Conservation (phyloP, 2,113 vertebrate genomes). For the Pampusana beccarii region DNA sequence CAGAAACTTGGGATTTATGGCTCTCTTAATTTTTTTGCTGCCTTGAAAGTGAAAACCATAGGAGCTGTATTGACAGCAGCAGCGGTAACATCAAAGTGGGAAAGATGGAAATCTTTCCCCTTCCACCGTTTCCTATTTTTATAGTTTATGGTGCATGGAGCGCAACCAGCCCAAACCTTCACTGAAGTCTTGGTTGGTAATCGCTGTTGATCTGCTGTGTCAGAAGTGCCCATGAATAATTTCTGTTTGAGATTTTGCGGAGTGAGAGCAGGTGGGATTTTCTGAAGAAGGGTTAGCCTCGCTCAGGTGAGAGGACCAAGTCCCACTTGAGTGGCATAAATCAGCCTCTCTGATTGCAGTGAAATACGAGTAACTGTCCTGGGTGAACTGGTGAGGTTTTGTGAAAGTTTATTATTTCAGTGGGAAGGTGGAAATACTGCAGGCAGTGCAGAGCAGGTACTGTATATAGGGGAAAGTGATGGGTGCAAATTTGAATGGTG, state of each 20-base stretch:
- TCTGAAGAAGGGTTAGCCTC: not conserved
- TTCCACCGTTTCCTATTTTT: not conserved
- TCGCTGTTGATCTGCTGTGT: not conserved
- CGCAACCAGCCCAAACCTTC: not conserved
- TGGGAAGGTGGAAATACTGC: fast-evolving
- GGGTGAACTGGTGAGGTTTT: not conserved
- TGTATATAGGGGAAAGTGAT: not conserved
- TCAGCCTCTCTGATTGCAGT: not conserved
- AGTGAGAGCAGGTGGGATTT: not conserved
- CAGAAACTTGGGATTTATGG: not conserved
- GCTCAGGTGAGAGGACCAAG: not conserved
- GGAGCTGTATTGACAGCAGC: not conserved
- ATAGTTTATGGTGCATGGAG: not conserved
- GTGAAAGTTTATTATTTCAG: not conserved
- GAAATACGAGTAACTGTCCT: not conserved
- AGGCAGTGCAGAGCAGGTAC: not conserved
- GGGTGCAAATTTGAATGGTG: not conserved
- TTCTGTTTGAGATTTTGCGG: not conserved
- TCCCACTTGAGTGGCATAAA: not conserved
- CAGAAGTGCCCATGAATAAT: not conserved
- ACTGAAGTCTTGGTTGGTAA: not conserved
- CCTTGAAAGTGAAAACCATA: not conserved
- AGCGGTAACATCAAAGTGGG: not conserved
- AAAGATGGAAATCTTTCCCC: not conserved
- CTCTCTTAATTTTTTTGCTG: not conserved